These are phyloP conservation scores for Hepsetus odoe DNA, from an alignment of 2,113 vertebrate genomes.

Conservation along the genomic window DNA sequence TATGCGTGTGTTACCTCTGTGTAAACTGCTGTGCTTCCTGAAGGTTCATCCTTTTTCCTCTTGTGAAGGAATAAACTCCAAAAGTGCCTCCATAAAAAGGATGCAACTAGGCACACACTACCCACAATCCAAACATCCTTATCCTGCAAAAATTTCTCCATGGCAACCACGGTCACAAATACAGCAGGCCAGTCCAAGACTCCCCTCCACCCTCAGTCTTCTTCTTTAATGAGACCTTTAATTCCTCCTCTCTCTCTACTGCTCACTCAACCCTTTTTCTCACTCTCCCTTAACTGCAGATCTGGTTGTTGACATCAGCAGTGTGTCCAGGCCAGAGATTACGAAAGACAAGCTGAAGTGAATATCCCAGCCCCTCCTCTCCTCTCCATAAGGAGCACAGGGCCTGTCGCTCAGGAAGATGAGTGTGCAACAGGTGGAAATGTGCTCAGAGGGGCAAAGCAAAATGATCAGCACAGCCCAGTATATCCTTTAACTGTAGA, in stretches of 20 bases:
- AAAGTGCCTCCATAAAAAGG: constrained; percentile 82
- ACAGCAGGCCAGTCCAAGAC: not conserved
- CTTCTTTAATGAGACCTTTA: constrained; percentile 8
- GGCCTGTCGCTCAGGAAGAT: constrained; percentile 50
- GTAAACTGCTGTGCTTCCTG: constrained; percentile 28
- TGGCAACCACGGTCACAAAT: constrained; percentile 57
- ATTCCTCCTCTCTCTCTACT: not conserved
- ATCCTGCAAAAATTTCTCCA: constrained; percentile 81
- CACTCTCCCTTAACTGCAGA: not conserved
- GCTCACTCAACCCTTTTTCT: not conserved
- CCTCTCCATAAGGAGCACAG: constrained; percentile 43
- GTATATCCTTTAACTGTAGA: constrained; percentile 54
- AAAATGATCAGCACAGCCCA: constrained; percentile 42
- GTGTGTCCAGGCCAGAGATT: constrained; percentile 26
- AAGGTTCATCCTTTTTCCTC: constrained; percentile 64
- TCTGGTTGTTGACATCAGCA: constrained; percentile 52
- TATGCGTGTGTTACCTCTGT: constrained; percentile 37
- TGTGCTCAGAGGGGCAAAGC: constrained; percentile 13
- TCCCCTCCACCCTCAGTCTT: not conserved
- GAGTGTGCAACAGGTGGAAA: constrained; percentile 51
- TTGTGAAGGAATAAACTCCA: constrained; percentile 78
- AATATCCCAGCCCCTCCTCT: not conserved
- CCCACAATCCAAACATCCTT: constrained; percentile 86
- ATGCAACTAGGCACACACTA: constrained; percentile 84
- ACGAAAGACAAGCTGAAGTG: constrained; percentile 19